Evolutionary conservation across 2,797 vertebrate genomes (phyloP), one percentile per base, ranked within the genome.

Genomic region (Micropoecilia bifurca): DNA sequence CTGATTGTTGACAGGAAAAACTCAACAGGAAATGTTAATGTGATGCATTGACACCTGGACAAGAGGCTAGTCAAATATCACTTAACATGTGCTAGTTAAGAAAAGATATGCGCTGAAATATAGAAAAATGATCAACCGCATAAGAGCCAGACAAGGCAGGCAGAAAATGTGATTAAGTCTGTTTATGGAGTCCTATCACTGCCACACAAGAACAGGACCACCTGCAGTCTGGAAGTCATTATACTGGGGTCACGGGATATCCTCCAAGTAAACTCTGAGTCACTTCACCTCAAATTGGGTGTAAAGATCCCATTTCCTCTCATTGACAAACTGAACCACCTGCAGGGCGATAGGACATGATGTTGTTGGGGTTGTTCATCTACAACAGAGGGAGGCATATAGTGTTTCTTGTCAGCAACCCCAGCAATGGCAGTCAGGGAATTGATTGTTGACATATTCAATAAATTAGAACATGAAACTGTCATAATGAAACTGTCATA

Each of bases 261-360:
- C 87, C 95, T 97, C 96, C 96, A 96, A 97, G 97, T 97, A 97
- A 97, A 98, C 96, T 96, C 96, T 95, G 97, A 99, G 97, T 98
- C 97, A 97, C 97, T 98, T 97, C 96, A 96, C 97, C 96, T 99
- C 97, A 98, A 99, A 99, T 99, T 99, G 98, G 97, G 98, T 99
- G 98, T 99, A 98, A 98, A 99, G 97, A 98, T 99, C 97, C 97
- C 97, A 99, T 99, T 99, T 99, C 98, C 98, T 98, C 95, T 95
- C 92, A 93, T 96, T 95, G 96, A 96, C 97, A 98, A 98, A 98
- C 96, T 97, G 95, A 96, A 97, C 97, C 98, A 99, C 97, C 97
- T 99, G 98, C 96, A 95, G 91, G 80, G 87, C 83, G 95, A 97
- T 96, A 88, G 95, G 95, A 96, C 95, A 95, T 95, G 94, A 95